Evolutionary conservation across 1,140 invertebrate genomes (phyloP).

Genomic region (Plectus sambesii): DNA sequence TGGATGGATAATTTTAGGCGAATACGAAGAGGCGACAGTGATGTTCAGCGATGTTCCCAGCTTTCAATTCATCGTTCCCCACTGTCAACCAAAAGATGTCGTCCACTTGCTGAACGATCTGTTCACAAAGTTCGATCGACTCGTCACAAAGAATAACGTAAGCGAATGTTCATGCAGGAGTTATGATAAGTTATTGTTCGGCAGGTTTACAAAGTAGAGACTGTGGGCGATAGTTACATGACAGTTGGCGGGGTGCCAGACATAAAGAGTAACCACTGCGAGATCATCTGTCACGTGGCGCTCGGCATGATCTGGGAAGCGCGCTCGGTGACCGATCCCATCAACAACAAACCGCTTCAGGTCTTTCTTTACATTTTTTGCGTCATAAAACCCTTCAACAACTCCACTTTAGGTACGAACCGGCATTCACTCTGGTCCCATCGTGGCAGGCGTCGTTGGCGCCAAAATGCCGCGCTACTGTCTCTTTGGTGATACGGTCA

Average conservation of each 20-base stretch:
- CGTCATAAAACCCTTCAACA: no score
- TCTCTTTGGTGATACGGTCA: conserved; percentile 62
- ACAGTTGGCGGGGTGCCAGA: conserved; percentile 91
- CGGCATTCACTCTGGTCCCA: conserved; percentile 40
- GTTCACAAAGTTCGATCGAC: conserved; percentile 18
- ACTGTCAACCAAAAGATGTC: conserved; percentile 11
- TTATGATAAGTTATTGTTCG: no score
- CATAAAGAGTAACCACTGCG: conserved; percentile 73
- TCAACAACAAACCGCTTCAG: conserved; percentile 30
- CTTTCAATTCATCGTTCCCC: conserved; percentile 16
- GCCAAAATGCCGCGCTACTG: conserved; percentile 51
- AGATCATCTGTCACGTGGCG: conserved; percentile 78
- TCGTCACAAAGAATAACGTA: conserved; percentile 32
- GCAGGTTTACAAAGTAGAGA: conserved; percentile 69
- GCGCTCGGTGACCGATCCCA: conserved; percentile 37
- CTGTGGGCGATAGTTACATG: conserved; percentile 99
- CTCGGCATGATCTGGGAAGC: conserved; percentile 53
- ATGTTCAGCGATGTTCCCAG: conserved; percentile 15
- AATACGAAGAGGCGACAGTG: conserved; percentile 12
- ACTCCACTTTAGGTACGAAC: no score
- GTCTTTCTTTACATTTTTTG: no score
- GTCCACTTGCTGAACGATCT: conserved; percentile 15
- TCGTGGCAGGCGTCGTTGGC: conserved; percentile 52
- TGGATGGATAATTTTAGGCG: conserved; percentile 13
- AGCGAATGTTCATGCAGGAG: conserved; percentile 3